Percentiles rank a stretch among this genome's conserved stretches.
These are phyloP conservation scores for Tinamus guttatus DNA, from an alignment of 2,113 vertebrate genomes.

Conservation along the genomic window DNA sequence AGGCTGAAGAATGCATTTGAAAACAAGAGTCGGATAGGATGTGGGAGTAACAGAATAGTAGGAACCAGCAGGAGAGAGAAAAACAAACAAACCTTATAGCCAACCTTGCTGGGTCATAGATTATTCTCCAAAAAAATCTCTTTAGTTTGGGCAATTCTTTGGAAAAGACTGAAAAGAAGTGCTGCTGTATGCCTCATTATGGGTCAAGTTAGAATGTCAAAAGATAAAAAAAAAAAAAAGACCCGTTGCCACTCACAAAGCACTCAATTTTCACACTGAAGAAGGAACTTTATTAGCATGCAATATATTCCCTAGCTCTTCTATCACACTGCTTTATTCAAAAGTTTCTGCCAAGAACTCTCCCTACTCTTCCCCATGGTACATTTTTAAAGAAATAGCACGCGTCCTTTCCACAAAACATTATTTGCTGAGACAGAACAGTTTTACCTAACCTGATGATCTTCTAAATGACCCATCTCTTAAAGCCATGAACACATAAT, in stretches of 20 bases:
- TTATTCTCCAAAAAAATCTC: slow-evolving; percentile 30
- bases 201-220: slow-evolving; percentile 36
- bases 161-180: slow-evolving; percentile 9
- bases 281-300: slow-evolving; percentile 41
- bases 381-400: neutral
- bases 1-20: slow-evolving; percentile 47
- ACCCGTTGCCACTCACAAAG: slow-evolving; percentile 27
- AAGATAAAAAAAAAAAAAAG: slow-evolving; percentile 13
- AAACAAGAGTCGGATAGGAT: slow-evolving; percentile 3
- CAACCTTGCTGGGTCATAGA: slow-evolving; percentile 40
- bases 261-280: neutral
- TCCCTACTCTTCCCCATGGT: neutral
- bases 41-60: slow-evolving; percentile 58
- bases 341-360: neutral
- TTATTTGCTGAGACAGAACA: neutral
- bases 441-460: neutral
- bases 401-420: neutral
- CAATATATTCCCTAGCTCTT: neutral
- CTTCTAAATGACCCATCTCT: neutral
- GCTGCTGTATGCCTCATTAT: slow-evolving; percentile 35
- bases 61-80: slow-evolving; percentile 41
- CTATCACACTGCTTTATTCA: neutral
- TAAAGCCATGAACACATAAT: neutral
- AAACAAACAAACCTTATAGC: slow-evolving; percentile 55
- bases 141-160: slow-evolving; percentile 29